phyloP scores from a whole-genome alignment of 2,797 vertebrate species.

The Muscicapa comitata region DNA sequence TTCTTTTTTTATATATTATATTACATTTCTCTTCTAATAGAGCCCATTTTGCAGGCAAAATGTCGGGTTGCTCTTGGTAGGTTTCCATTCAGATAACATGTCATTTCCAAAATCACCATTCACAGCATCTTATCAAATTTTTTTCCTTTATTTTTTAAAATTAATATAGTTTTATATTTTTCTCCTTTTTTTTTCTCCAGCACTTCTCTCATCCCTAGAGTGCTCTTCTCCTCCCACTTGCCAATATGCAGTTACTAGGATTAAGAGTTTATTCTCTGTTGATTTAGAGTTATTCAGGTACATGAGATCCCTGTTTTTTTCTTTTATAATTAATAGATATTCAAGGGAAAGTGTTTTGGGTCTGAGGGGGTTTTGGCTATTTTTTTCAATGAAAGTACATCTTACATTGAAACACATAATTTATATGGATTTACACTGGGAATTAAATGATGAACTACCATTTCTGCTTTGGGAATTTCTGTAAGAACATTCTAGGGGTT shows the following conservation, averaged over 20 bases:
- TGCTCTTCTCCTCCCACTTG: not conserved
- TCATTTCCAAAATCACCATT: not conserved
- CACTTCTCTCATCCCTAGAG: not conserved
- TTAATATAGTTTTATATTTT: not conserved
- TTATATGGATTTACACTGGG: not conserved
- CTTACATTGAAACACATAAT: not conserved
- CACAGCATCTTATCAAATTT: not conserved
- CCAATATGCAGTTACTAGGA: not conserved
- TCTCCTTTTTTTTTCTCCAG: no score
- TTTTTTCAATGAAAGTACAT: not conserved
- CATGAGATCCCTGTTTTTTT: not conserved
- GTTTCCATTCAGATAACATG: not conserved
- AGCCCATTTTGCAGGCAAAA: not conserved
- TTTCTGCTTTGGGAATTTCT: not conserved
- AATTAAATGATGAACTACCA: not conserved
- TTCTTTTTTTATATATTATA: not conserved
- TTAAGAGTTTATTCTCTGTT: not conserved
- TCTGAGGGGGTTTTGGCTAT: not conserved
- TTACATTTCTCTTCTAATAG: not conserved
- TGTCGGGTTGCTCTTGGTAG: not conserved
- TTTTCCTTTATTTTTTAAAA: not conserved
- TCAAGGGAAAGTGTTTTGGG: not conserved
- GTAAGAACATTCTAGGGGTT: not conserved
- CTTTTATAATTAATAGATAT: not conserved
- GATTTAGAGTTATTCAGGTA: not conserved